These are phyloP conservation scores for Epizoanthus illoricatus DNA, from an alignment of 92 coral and sea anemone species.

Conservation along the genomic window DNA sequence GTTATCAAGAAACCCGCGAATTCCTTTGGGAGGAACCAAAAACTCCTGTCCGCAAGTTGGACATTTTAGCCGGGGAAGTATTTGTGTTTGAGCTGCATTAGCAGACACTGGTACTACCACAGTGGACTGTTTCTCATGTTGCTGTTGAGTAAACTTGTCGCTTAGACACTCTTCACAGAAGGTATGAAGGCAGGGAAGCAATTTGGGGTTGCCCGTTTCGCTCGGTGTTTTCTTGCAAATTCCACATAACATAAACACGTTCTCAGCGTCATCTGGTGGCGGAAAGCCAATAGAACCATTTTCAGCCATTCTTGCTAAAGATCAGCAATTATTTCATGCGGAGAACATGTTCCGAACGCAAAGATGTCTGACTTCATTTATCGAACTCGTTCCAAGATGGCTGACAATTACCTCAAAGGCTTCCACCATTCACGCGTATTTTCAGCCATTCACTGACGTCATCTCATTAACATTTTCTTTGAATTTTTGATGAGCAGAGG, in stretches of 20 bases:
- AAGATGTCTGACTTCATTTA: slow-evolving; percentile 15
- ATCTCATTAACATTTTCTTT: slow-evolving; percentile 55
- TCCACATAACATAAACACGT: slow-evolving; percentile 77
- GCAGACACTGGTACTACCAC: slow-evolving; percentile 44
- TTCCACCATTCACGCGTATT: slow-evolving; percentile 55
- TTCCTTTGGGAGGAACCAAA: slow-evolving; percentile 90
- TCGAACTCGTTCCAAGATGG: slow-evolving; percentile 69
- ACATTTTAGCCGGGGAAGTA: slow-evolving; percentile 83
- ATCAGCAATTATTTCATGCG: slow-evolving; percentile 1
- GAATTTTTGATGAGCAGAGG: slow-evolving; percentile 58
- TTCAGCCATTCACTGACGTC: slow-evolving; percentile 66
- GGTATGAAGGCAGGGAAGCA: slow-evolving; percentile 96
- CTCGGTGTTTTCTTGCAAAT: slow-evolving; percentile 77
- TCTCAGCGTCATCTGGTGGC: slow-evolving; percentile 70
- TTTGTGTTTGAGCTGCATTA: slow-evolving; percentile 49
- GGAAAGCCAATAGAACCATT: slow-evolving; percentile 52
- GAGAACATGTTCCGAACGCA: slow-evolving; percentile 26
- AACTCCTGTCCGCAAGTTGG: slow-evolving; percentile 99
- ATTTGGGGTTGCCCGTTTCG: slow-evolving; percentile 80
- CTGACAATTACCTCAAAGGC: slow-evolving; percentile 62
- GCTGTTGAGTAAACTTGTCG: slow-evolving; percentile 75
- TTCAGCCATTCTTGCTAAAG: slow-evolving; percentile 65
- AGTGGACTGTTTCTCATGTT: slow-evolving; percentile 59
- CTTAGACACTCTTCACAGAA: slow-evolving; percentile 89
- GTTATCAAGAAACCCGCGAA: slow-evolving; percentile 89